These are phyloP conservation scores for Torymus aiolomorphi DNA, from an alignment of 2,888 invertebrate species.

Conservation along the genomic window DNA sequence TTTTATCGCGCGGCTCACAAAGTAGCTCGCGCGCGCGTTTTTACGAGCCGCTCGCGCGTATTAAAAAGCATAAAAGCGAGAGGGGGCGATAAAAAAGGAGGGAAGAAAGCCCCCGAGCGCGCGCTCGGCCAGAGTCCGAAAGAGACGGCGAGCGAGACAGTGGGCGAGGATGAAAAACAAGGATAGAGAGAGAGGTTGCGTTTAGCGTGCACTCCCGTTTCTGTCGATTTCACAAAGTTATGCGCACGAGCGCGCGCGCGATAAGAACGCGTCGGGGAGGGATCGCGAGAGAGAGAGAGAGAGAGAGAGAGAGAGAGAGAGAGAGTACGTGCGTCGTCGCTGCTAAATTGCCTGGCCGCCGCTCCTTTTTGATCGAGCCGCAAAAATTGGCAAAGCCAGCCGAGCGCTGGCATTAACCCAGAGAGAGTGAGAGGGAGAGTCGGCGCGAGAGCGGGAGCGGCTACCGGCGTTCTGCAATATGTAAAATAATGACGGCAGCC, in stretches of 20 bases:
- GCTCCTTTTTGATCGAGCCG: constrained; percentile 66
- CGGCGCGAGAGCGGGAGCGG: constrained; percentile 28
- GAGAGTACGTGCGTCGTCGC: constrained; percentile 24
- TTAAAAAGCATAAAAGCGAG: constrained; percentile 48
- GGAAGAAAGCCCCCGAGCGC: neutral
- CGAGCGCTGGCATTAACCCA: constrained; percentile 43
- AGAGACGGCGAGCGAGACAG: constrained; percentile 18
- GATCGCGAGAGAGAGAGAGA: neutral
- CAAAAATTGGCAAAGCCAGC: constrained; percentile 68
- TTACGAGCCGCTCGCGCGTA: constrained; percentile 45
- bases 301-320: no score
- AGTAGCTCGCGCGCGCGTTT: constrained; percentile 36
- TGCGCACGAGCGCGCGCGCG: constrained; percentile 25
- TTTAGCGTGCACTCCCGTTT: constrained; percentile 21
- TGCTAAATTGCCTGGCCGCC: constrained; percentile 50
- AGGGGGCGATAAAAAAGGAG: constrained; percentile 17
- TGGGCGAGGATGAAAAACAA: neutral
- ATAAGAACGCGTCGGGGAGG: constrained; percentile 23
- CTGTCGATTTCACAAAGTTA: constrained; percentile 48
- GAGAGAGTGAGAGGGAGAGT: constrained; percentile 19
- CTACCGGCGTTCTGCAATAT: constrained; percentile 59
- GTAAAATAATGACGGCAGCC: constrained; percentile 71
- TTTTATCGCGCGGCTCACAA: constrained; percentile 33
- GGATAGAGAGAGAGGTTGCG: constrained; percentile 1
- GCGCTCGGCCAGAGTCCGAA: no score